Conservation (phyloP, 2,888 invertebrate species). For the Isotomurus palustris region DNA sequence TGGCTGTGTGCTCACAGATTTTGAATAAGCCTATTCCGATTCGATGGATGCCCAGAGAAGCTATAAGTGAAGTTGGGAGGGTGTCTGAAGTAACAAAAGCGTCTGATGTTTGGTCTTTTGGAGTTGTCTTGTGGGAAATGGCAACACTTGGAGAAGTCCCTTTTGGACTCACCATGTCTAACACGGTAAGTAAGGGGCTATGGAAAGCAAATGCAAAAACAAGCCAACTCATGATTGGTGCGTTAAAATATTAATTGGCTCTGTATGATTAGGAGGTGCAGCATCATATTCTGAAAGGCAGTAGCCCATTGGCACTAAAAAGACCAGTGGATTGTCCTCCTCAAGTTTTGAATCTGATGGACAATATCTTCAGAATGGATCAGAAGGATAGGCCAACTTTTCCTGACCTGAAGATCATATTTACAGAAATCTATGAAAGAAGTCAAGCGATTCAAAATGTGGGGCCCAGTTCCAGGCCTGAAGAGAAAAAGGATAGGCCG, state of each 20-base stretch:
- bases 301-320: slow-evolving; percentile 16
- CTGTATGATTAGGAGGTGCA: slow-evolving; percentile 11
- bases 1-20: neutral
- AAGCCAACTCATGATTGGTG: neutral
- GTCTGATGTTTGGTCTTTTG: slow-evolving; percentile 30
- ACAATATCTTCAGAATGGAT: slow-evolving; percentile 14
- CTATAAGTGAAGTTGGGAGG: slow-evolving; percentile 8
- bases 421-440: too few species aligned
- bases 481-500: too few species aligned
- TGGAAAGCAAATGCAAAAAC: neutral
- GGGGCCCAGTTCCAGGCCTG: too few species aligned
- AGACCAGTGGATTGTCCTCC: slow-evolving; percentile 14
- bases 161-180: slow-evolving; percentile 13
- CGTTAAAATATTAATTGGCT: neutral
- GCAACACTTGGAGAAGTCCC: slow-evolving; percentile 21
- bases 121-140: slow-evolving; percentile 26
- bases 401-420: slow-evolving; percentile 7
- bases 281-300: slow-evolving; percentile 8
- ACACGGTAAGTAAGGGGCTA: slow-evolving; percentile 6
- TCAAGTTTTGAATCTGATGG: slow-evolving; percentile 11
- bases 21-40: slow-evolving; percentile 15
- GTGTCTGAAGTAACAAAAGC: slow-evolving; percentile 4
- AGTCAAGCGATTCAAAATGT: too few species aligned
- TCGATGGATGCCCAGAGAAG: slow-evolving; percentile 30
- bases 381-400: slow-evolving; percentile 28